Evolutionary conservation across 2,888 invertebrate genomes (phyloP), one percentile per base, ranked within the genome.

Genomic region (Catocala fraxini): DNA sequence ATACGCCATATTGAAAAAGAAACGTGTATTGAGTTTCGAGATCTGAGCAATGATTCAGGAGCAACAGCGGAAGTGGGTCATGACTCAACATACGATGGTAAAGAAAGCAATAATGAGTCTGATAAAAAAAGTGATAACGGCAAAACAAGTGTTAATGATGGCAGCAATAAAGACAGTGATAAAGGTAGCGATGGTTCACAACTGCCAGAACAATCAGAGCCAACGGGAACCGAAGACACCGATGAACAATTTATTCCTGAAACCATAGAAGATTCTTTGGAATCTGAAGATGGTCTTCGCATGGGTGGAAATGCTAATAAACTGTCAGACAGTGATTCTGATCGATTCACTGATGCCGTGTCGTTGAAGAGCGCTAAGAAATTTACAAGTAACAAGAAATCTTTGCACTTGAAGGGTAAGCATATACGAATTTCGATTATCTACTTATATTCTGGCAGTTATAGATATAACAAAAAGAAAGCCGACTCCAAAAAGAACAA

Each of bases 1-100:
- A 83, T 94, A 10, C 68, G 74, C 35, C 93, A 93, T 65, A 89
- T 94, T 64, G 86, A 91, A 81, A 88, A 88, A 59, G 93, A 92
- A 68, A 93, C 93, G 0, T 93, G 93, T 61, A 77, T 93, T 46
- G 72, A 84, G 69, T 93, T 93, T 63, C 73, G 73, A 59, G 84
- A 91, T 34, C 51, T 83, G 13, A 59, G 77, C 1, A 6, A 9
- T 11, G 13, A 45, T 9, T 2, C 42, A 25, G 4, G 35, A 12
- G 39, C 35, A 6, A 34, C 55, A 15, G 10, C 5, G 10, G 34
- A 15, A 3, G 35, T 5, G 1, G 46, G 15, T 12, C 47, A 48
- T 25, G 48, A 35, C 15, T 10, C 6, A n/a, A 6, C 13, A 39
- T 6, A 39, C 9, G 35, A 39, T 9, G 9, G 2, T 7, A 39